Percentiles rank a stretch among this genome's conserved stretches.
Evolutionary conservation across 2,797 vertebrate species (phyloP).

Genomic region (Danio albolineatus): DNA sequence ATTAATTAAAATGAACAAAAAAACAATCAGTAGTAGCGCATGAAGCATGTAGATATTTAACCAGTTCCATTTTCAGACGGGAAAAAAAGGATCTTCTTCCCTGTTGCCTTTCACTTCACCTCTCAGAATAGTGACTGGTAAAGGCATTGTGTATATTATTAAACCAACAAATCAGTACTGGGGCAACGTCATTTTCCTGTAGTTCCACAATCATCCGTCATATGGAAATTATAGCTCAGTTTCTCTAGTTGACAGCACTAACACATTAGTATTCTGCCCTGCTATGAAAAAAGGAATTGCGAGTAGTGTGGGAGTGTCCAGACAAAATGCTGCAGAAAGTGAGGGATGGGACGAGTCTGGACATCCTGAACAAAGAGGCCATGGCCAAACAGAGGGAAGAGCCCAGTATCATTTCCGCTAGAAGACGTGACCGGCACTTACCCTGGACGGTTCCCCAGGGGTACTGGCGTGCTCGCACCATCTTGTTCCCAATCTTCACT

Average conservation of each 20-base stretch:
- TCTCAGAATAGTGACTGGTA: not conserved
- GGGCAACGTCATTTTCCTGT: not conserved
- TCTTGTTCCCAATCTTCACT: constrained; percentile 98
- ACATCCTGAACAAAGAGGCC: constrained; percentile 26
- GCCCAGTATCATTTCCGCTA: constrained; percentile 69
- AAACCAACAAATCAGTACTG: not conserved
- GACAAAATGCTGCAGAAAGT: not conserved
- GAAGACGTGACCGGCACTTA: constrained; percentile 76
- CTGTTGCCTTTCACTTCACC: not conserved
- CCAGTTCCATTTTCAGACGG: not conserved
- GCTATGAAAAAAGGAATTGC: not conserved
- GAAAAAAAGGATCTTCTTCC: not conserved
- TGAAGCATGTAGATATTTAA: not conserved
- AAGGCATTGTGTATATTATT: not conserved
- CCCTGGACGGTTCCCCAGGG: constrained; percentile 98
- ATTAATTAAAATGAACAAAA: too few relatives aligned
- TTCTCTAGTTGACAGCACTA: constrained; percentile 4
- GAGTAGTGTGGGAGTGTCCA: not conserved
- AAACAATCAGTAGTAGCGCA: too few relatives aligned
- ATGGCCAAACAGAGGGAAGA: constrained; percentile 30
- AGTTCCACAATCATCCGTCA: not conserved
- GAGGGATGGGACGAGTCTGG: constrained; percentile 7
- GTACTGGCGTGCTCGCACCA: constrained; percentile 98
- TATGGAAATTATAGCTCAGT: not conserved
- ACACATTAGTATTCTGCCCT: not conserved